Conservation (phyloP, 2,113 vertebrate genomes). For the Tyrannus savana region DNA sequence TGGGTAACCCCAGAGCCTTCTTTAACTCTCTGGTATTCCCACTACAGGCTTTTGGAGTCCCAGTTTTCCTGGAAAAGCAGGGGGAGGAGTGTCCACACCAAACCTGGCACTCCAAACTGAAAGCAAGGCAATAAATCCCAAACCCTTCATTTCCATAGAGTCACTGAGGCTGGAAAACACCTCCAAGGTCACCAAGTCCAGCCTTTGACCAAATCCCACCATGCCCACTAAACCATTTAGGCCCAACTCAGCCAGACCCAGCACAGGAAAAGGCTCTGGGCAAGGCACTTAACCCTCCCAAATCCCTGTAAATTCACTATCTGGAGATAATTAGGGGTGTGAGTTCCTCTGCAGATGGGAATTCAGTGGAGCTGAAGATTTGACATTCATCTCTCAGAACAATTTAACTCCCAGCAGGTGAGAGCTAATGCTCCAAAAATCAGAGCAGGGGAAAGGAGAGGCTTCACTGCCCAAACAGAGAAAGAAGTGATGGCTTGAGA, state of each 20-base stretch:
- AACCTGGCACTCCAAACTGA: background rate
- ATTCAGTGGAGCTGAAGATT: background rate
- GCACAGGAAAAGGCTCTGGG: background rate
- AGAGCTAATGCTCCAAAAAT: background rate
- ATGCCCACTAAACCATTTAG: rapidly evolving
- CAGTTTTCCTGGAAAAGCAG: background rate
- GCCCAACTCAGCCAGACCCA: rapidly evolving
- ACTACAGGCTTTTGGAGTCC: too few relatives aligned
- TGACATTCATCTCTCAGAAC: background rate
- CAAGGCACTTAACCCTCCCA: background rate
- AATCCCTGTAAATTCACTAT: background rate
- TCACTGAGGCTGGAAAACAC: background rate
- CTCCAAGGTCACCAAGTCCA: background rate
- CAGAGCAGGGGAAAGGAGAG: background rate
- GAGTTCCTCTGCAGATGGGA: background rate
- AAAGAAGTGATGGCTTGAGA: rapidly evolving
- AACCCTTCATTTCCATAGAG: background rate
- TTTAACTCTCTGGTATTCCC: background rate
- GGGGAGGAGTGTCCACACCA: rapidly evolving
- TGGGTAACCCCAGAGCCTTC: background rate
- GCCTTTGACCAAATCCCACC: background rate
- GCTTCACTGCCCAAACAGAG: background rate
- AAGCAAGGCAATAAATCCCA: background rate
- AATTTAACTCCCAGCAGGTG: background rate
- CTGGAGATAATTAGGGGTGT: background rate